These are phyloP conservation scores for Geotrupes spiniger DNA, from an alignment of 2,888 invertebrate genomes.

Conservation along the genomic window DNA sequence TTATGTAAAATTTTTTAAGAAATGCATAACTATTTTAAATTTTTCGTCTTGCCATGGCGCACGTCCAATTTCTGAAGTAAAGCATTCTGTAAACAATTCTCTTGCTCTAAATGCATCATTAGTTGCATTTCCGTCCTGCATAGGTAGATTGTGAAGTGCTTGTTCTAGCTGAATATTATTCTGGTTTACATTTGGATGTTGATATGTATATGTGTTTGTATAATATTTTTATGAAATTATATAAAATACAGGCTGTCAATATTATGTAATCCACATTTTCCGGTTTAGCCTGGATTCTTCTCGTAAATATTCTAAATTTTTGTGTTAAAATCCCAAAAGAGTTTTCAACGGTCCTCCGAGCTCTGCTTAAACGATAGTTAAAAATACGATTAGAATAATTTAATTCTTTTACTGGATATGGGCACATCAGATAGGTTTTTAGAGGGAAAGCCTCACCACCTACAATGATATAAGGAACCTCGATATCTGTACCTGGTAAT, in stretches of 20 bases:
- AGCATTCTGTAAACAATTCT: constrained; percentile 21
- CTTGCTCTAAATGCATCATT: constrained; percentile 22
- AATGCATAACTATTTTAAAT: constrained; percentile 4
- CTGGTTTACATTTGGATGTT: too few relatives aligned
- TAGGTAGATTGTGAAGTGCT: neutral
- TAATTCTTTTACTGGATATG: constrained; percentile 35
- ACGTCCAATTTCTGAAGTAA: constrained; percentile 24
- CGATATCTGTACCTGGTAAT: constrained; percentile 24
- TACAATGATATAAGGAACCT: constrained; percentile 30
- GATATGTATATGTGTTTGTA: too few relatives aligned
- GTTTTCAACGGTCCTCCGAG: constrained; percentile 37
- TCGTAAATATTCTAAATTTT: constrained; percentile 31
- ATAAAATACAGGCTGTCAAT: constrained; percentile 20
- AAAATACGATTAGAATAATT: constrained; percentile 32
- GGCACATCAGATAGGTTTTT: constrained; percentile 30
- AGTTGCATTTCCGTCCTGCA: constrained; percentile 23
- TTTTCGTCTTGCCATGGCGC: constrained; percentile 23
- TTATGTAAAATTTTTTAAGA: too few relatives aligned
- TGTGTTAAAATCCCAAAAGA: constrained; percentile 31
- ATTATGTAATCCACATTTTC: constrained; percentile 13
- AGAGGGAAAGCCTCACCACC: constrained; percentile 35
- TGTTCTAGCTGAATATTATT: too few relatives aligned
- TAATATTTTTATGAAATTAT: constrained; percentile 26
- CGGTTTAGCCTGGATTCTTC: constrained; percentile 22
- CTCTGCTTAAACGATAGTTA: constrained; percentile 39